phyloP scores from a whole-genome alignment of 2,113 vertebrate species.

The Hemibagrus wyckioides region DNA sequence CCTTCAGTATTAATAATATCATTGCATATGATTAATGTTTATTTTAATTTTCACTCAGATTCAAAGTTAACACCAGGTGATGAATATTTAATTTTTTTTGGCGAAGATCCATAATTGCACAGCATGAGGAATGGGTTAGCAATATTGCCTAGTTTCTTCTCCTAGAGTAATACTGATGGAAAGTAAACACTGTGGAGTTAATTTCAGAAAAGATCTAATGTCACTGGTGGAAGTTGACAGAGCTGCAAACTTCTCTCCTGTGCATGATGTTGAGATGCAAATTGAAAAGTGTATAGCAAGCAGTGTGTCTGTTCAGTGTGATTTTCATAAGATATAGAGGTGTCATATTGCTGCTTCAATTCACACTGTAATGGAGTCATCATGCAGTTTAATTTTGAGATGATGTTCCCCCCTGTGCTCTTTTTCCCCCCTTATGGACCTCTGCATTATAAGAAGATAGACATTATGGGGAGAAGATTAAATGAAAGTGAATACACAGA shows the following conservation, averaged over 20 bases:
- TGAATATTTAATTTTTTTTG: slow-evolving; percentile 74
- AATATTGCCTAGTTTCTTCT: slow-evolving; percentile 48
- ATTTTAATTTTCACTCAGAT: slow-evolving; percentile 70
- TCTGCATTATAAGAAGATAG: background rate
- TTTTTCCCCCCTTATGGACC: background rate
- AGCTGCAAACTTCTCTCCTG: background rate
- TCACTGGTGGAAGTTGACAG: background rate
- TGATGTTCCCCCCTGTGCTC: background rate
- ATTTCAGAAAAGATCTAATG: slow-evolving; percentile 15
- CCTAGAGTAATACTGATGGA: slow-evolving; percentile 28
- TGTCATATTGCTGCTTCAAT: slow-evolving; percentile 6
- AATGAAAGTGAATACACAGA: background rate
- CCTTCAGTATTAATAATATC: slow-evolving; percentile 63
- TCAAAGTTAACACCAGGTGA: slow-evolving; percentile 64
- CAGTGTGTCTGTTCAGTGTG: background rate
- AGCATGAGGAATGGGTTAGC: slow-evolving; percentile 58
- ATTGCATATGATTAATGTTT: slow-evolving; percentile 71
- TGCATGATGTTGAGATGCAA: background rate
- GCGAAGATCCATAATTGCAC: slow-evolving; percentile 71
- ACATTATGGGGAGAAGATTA: background rate
- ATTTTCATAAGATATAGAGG: slow-evolving; percentile 18
- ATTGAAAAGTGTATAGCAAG: background rate
- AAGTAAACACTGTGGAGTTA: slow-evolving; percentile 1
- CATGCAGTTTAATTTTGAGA: slow-evolving; percentile 8
- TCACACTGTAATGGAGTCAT: background rate